Conservation (phyloP, 1,140 invertebrate genomes). For the Papilio aristodemus region DNA sequence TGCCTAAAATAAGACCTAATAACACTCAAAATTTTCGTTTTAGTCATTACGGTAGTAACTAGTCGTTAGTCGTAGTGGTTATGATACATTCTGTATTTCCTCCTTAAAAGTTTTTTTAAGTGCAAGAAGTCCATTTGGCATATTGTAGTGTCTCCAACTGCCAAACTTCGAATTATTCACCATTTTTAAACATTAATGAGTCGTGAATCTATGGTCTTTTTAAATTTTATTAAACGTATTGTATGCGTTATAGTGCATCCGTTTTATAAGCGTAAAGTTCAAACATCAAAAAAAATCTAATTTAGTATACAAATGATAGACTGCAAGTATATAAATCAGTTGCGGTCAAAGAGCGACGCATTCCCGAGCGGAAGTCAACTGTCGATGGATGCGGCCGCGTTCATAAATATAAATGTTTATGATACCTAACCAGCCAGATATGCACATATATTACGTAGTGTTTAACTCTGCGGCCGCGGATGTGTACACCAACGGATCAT, state of each 20-base stretch:
- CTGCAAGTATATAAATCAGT: conserved; percentile 41
- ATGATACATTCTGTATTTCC: too few species aligned
- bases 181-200: background rate
- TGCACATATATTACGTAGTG: conserved; percentile 19
- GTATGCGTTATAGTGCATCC: background rate
- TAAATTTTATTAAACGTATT: background rate
- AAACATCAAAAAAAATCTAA: conserved; percentile 23
- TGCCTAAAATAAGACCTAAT: too few species aligned
- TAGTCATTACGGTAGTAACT: too few species aligned
- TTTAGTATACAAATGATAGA: conserved; percentile 30
- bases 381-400: conserved; percentile 49
- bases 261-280: conserved; percentile 19
- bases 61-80: too few species aligned
- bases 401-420: conserved; percentile 47
- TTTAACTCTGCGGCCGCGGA: conserved; percentile 24
- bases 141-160: background rate
- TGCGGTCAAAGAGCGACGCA: conserved; percentile 55
- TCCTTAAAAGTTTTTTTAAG: background rate
- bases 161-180: too few species aligned
- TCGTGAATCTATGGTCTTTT: conserved; percentile 2
- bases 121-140: background rate
- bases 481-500: conserved; percentile 13
- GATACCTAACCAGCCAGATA: conserved; percentile 36
- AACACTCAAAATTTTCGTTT: too few species aligned
- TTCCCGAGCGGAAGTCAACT: conserved; percentile 51